Evolutionary conservation across 2,888 invertebrate genomes (phyloP), one percentile per base, ranked within the genome.

Genomic region (Standfussiana lucernea): DNA sequence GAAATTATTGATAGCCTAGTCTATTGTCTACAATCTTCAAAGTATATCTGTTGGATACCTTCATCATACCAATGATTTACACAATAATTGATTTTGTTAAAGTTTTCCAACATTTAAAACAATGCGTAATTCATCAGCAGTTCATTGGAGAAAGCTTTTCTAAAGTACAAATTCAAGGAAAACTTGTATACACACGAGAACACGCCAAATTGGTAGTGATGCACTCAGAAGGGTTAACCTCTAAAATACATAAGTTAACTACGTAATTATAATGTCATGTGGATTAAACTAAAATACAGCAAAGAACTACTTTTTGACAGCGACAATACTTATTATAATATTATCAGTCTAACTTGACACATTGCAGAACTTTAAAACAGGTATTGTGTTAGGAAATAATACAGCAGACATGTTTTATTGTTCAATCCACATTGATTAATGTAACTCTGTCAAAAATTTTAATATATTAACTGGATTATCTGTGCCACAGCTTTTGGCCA

Each of bases 391-490:
- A 76, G 73, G 73, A 69, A 79, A 86, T 78, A 83, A 77, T 72
- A 50, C 45, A 24, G 2, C 11, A n/a, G 61, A 78, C 87, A 67
- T 76, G 75, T 85, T 87, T 83, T 87, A 87, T 86, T 86, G 83
- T 79, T 77, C 72, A 79, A 75, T 75, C 64, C 59, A 47, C 65
- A 77, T 74, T 79, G 84, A 84, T 83, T 81, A 79, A 86, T 84
- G 76, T 75, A 10, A 65, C 13, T 35, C 69, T 78, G 83, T 78
- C 79, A 50, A 72, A 79, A 83, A 68, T 77, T 72, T 72, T 18
- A 83, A 83, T 86, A 79, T 70, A 86, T 85, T 80, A 79, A 67
- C 75, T 72, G 24, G 64, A 85, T 85, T 86, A 86, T 71, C 68
- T 65, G 69, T 53, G 32, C 18, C 21, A 64, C 21, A 65, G 74